phyloP scores from a whole-genome alignment of 2,797 vertebrate genomes.

The Benthosema pterotum region DNA sequence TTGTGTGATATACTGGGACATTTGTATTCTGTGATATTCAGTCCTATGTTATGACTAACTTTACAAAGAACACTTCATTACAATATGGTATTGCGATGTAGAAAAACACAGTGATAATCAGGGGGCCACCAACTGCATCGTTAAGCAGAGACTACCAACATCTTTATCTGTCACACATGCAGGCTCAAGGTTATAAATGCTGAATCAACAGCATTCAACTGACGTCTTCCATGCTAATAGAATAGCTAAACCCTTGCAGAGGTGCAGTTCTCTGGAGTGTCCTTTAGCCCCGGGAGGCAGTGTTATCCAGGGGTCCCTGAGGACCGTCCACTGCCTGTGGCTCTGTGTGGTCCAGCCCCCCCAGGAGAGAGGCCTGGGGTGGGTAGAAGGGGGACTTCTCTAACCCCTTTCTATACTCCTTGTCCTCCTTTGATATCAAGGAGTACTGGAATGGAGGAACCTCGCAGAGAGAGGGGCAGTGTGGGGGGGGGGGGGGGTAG shows the following conservation, averaged over 20 bases:
- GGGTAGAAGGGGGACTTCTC: conserved; percentile 19
- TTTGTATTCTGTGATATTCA: not conserved
- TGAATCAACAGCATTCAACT: conserved; percentile 59
- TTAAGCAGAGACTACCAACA: conserved; percentile 37
- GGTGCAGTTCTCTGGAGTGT: conserved; percentile 29
- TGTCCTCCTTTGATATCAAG: conserved; percentile 75
- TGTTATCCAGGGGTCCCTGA: conserved; percentile 62
- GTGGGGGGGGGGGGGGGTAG: conserved; percentile 11
- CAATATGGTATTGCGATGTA: not conserved
- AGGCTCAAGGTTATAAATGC: conserved; percentile 38
- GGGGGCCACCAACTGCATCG: conserved; percentile 1
- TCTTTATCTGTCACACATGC: conserved; percentile 54
- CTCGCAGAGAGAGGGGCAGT: conserved; percentile 32
- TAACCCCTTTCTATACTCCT: conserved; percentile 62
- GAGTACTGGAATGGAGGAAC: conserved; percentile 74
- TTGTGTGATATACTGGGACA: not conserved
- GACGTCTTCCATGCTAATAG: conserved; percentile 63
- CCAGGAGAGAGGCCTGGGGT: conserved; percentile 42
- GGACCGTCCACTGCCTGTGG: conserved; percentile 49
- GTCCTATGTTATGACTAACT: not conserved
- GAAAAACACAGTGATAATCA: conserved; percentile 12
- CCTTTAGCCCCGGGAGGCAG: conserved; percentile 49
- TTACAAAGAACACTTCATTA: not conserved
- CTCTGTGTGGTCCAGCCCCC: conserved; percentile 77
- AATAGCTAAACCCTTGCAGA: conserved; percentile 49